Evolutionary conservation across 1,140 invertebrate genomes (phyloP), one percentile per base, ranked within the genome.

Genomic region (Monochamus saltuarius): DNA sequence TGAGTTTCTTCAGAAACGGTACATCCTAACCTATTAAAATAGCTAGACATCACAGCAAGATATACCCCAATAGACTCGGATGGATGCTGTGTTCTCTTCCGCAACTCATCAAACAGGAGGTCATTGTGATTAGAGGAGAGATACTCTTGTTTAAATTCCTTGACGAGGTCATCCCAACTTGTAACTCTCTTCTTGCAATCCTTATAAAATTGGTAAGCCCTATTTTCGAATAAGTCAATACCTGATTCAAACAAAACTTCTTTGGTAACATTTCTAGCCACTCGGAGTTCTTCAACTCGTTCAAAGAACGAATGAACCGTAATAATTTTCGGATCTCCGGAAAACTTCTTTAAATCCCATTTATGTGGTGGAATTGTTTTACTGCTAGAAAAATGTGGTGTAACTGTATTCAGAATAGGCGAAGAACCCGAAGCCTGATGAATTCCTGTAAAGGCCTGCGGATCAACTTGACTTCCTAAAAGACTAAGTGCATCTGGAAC

Each of bases 141-240:
- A 57, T 62, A 65, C 43, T 65, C 19, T 9, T 13, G 59, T 47
- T 40, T 61, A 54, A 14, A 72, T 39, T 17, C 45, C 54, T 7
- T 66, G 38, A 50, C 50, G 70, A 55, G 35, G 8, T 55, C 38
- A 14, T 55, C 52, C 52, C 52, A 55, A 55, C 37, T 55, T 2
- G 17, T 2, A 17, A 55, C 37, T 22, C 42, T 39, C 3, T 10
- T 22, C 9, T 39, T 16, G 14, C 37, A 55, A 39, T 55, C 73
- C 69, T 71, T 39, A 70, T 67, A 8, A 72, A 49, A 35, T 42
- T 42, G 37, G n/a, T 39, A 39, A 13, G 58, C 58, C 36, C n/a
- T 17, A 11, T 47, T 51, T 13, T 34, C 17, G 34, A 63, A 63
- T 10, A 63, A 37, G 58, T 63, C 56, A 22, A 52, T 45, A 3